These are phyloP conservation scores for Sebastolobus alascanus DNA, from an alignment of 2,797 vertebrate species.

Conservation along the genomic window DNA sequence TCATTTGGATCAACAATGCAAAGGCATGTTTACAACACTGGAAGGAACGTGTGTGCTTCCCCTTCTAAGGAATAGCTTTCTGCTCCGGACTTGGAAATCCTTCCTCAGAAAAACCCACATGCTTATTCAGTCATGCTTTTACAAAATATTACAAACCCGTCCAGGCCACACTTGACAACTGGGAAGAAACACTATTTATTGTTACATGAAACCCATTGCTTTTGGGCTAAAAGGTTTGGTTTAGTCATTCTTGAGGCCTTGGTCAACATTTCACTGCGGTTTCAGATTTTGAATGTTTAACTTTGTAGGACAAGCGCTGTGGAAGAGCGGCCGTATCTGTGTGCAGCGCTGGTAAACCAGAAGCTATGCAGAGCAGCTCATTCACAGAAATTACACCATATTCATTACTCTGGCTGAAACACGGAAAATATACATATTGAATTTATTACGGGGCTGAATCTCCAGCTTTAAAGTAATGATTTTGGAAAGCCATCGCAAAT, in stretches of 20 bases:
- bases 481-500: conserved; percentile 67
- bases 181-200: conserved; percentile 85
- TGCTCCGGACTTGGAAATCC: conserved; percentile 50
- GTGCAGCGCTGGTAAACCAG: conserved; percentile 79
- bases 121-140: conserved; percentile 83
- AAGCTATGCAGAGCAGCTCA: conserved; percentile 82
- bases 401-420: conserved; percentile 66
- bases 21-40: conserved; percentile 62
- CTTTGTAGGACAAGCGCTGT: conserved; percentile 76
- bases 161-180: conserved; percentile 84
- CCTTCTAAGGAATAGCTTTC: neutral
- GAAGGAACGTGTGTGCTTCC: conserved; percentile 23
- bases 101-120: conserved; percentile 69
- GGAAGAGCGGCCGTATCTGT: conserved; percentile 68
- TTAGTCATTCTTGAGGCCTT: conserved; percentile 85
- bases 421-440: conserved; percentile 74
- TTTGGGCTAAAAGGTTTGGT: conserved; percentile 82
- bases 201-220: conserved; percentile 86
- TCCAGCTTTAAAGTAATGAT: conserved; percentile 63
- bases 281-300: conserved; percentile 79
- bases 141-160: conserved; percentile 81
- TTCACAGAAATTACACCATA: conserved; percentile 83
- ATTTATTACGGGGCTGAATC: conserved; percentile 69
- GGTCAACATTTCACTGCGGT: conserved; percentile 82
- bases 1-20: conserved; percentile 63